Evolutionary conservation across 2,888 invertebrate genomes (phyloP).

Genomic region (Epistrophella euchroma): DNA sequence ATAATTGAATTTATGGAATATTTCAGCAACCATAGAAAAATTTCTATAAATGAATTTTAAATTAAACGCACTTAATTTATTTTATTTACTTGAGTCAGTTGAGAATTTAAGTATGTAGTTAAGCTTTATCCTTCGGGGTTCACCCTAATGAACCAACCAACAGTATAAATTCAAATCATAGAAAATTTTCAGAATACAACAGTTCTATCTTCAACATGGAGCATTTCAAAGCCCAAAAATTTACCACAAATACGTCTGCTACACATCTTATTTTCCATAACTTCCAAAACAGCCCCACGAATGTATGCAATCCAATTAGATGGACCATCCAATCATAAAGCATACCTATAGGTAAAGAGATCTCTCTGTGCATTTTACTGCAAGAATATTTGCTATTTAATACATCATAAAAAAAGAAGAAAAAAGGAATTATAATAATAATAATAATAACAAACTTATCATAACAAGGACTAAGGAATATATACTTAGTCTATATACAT

Average conservation of each 20-base stretch:
- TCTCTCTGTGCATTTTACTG: background rate
- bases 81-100: background rate
- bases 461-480: constrained; percentile 9
- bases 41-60: too few relatives aligned
- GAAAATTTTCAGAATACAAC: constrained; percentile 2
- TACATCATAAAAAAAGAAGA: constrained; percentile 7
- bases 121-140: background rate
- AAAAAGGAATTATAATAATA: constrained; percentile 27
- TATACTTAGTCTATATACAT: too few relatives aligned
- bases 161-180: background rate
- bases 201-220: background rate
- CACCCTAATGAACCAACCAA: background rate
- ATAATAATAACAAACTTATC: constrained; percentile 37
- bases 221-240: background rate
- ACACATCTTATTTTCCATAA: constrained; percentile 11
- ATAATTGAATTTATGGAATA: too few relatives aligned
- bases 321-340: constrained; percentile 53
- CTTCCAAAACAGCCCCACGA: constrained; percentile 15
- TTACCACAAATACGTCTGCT: background rate
- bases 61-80: background rate
- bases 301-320: constrained; percentile 69
- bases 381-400: constrained; percentile 16
- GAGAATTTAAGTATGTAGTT: background rate
- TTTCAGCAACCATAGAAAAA: too few relatives aligned
- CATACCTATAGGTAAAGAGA: constrained; percentile 1